Evolutionary conservation across 2,888 invertebrate species (phyloP), one percentile per base, ranked within the genome.

Genomic region (Villa cingulata): DNA sequence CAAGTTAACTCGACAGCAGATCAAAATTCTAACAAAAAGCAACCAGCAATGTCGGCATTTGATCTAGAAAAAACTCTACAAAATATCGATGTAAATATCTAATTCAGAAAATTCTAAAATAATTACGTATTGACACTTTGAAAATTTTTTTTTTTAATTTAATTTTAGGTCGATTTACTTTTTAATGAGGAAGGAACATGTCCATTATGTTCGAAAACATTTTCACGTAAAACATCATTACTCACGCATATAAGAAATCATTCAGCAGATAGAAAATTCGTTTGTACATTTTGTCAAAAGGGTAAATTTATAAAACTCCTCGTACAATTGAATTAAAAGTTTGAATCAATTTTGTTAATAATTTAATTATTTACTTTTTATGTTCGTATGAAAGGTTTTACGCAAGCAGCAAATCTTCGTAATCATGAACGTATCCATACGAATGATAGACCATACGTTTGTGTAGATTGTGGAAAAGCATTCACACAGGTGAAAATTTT

Each of bases 201-300:
- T 56, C 68, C 69, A 47, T 60, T 70, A 45, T 70, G 70, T 59
- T 66, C 67, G 55, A 70, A 70, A 57, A 66, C 68, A 45, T 70
- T 70, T 58, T 68, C 70, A 46, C 60, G 70, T 29, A 68, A 69
- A 57, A 65, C 69, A 48, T 70, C 70, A 46, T 57, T 70, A 51
- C 57, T 69, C 56, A 70, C 70, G 51, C 70, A 70, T 56, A 68
- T 70, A 58, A 63, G 70, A 46, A 70, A 70, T 60, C 70, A 70
- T 58, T 66, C 70, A 41, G 69, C 68, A 37, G 70, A 70, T 55
- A 61, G 68, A 39, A 70, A 70, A 54, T 70, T 65, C 59, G 64
- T 68, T 46, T 70, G 70, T 56, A 63, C 57, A 49, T 69, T 58
- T 53, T 70, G 70, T 55, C 64, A 68, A 59, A 70, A 70, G 60